These are phyloP conservation scores for Chrysolina haemoptera DNA, from an alignment of 2,888 invertebrate species.

Conservation along the genomic window DNA sequence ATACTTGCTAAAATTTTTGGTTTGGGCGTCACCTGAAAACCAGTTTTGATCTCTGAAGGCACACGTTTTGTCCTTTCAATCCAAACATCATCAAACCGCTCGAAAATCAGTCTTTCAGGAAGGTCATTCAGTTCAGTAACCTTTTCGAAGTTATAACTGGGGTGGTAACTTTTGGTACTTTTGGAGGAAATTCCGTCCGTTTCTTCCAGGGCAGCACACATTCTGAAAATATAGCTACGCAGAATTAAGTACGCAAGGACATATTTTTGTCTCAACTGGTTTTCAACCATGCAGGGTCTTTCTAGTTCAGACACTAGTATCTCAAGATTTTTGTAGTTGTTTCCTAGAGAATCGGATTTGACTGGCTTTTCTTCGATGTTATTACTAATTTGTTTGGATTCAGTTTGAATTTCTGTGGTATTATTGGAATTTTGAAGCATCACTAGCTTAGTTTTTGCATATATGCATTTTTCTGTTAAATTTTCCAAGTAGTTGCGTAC, in stretches of 20 bases:
- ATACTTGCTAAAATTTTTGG: slow-evolving; percentile 42
- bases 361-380: not conserved
- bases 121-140: slow-evolving; percentile 26
- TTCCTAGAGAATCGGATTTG: slow-evolving; percentile 31
- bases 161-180: slow-evolving; percentile 21
- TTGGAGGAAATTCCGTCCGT: slow-evolving; percentile 29
- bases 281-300: slow-evolving; percentile 50
- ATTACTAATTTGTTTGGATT: not conserved
- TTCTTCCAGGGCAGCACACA: slow-evolving; percentile 44
- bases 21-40: slow-evolving; percentile 44
- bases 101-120: slow-evolving; percentile 51
- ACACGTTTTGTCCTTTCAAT: slow-evolving; percentile 45
- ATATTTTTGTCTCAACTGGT: slow-evolving; percentile 52
- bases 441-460: slow-evolving; percentile 29
- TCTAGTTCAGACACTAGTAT: slow-evolving; percentile 50
- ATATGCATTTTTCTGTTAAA: slow-evolving; percentile 39
- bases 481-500: slow-evolving; percentile 45
- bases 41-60: slow-evolving; percentile 24
- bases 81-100: slow-evolving; percentile 51
- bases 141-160: slow-evolving; percentile 25
- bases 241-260: slow-evolving; percentile 47
- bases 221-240: slow-evolving; percentile 48
- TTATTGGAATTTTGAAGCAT: slow-evolving; percentile 17
- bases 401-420: not conserved
- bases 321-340: slow-evolving; percentile 47